Base-by-base conservation (phyloP, 2,888 invertebrate genomes). In the Zygaena filipendulae region DNA sequence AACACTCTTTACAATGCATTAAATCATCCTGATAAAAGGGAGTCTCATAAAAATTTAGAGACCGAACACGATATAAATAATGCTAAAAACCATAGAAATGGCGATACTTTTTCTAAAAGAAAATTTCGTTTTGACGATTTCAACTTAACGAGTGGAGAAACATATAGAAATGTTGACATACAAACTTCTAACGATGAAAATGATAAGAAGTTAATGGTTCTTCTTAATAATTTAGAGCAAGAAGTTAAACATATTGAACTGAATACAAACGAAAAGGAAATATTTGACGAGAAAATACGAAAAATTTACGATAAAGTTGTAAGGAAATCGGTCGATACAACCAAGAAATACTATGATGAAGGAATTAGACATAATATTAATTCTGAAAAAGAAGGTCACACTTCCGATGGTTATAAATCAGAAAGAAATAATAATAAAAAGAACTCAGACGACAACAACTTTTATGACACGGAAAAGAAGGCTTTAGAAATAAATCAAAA, bases 231-330 rank as follows among this genome's bases (percentile, higher is more conserved):
- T 32, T 43, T 74, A 32, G 69, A 71, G 38, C 42, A 44, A 44
- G 61, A 69, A 56, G 59, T 66, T 0, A 59, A 58, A 26, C 49
- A 63, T 32, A 42, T 60, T 14, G 49, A 68, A 29, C 34, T 69
- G 9, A 45, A 49, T 30, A 49, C 45, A 2, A 47, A 34, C 3
- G 56, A 61, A 33, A 71, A 60, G 44, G 48, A 62, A 39, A 38
- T 66, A 26, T 52, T 71, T 28, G 60, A 71, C 43, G 54, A 47
- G 2, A 72, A 64, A 49, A 52, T 72, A 10, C 50, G 59, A 29
- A 62, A 62, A 49, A 66, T 74, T 28, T 71, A 71, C 10, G 62
- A 51, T 0, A 45, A 42, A 27, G 38, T 62, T 0, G 41, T 59
- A 4, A 54, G 55, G 1, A 50, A 49, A 23, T 22, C 43, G 8